Percentiles rank a stretch among this genome's conserved stretches.
Evolutionary conservation across 2,888 invertebrate genomes (phyloP).

Genomic region (Pseudococcus longispinus): DNA sequence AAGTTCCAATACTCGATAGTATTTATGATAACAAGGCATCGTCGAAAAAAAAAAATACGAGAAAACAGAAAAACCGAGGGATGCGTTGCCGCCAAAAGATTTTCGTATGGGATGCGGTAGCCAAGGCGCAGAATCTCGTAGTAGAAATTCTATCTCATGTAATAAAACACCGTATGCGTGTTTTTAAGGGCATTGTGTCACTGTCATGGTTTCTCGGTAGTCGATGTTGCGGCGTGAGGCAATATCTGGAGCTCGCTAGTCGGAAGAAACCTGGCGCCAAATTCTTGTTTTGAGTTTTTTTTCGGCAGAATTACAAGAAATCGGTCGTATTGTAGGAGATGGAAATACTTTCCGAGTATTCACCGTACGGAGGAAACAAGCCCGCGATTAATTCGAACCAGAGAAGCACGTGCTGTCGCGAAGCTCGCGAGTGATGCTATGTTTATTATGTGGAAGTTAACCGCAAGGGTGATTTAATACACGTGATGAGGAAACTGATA

Average conservation of each 20-base stretch:
- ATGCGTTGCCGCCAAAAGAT: not conserved
- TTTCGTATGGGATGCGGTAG: not conserved
- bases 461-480: slow-evolving; percentile 23
- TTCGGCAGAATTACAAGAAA: not conserved
- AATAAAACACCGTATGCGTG: slow-evolving; percentile 28
- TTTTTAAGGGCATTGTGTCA: slow-evolving; percentile 34
- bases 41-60: not conserved
- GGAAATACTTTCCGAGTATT: not conserved
- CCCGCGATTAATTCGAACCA: not conserved
- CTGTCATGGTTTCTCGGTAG: slow-evolving; percentile 3
- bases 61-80: not conserved
- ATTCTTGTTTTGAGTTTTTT: not conserved
- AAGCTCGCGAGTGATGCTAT: not conserved
- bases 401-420: not conserved
- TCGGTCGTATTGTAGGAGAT: not conserved
- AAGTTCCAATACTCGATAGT: not conserved
- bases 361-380: not conserved
- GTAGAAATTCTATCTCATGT: slow-evolving; percentile 12
- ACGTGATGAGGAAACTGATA: slow-evolving; percentile 32
- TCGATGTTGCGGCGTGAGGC: not conserved
- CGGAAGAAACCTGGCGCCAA: not conserved
- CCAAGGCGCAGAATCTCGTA: not conserved
- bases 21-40: not conserved
- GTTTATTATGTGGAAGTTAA: not conserved
- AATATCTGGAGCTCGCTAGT: not conserved